These are phyloP conservation scores for Tachycineta bicolor DNA, from an alignment of 2,113 vertebrate species.

Conservation along the genomic window DNA sequence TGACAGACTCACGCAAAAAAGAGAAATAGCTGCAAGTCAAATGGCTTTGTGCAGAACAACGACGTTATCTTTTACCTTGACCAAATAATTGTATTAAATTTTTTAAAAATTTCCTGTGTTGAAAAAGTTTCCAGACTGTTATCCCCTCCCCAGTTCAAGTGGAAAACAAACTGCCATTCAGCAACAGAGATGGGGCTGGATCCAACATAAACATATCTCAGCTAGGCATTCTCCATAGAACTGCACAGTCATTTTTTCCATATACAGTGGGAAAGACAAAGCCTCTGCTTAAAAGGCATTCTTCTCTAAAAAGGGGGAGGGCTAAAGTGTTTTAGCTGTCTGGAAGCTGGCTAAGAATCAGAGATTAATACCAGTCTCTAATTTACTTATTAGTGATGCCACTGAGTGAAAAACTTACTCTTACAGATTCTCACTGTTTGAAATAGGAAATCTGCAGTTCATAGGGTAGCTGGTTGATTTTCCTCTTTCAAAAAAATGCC, in stretches of 20 bases:
- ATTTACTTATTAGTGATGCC: background rate
- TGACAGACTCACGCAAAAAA: background rate
- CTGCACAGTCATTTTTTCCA: slow-evolving; percentile 79
- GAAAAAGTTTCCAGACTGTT: slow-evolving; percentile 74
- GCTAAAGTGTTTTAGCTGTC: background rate
- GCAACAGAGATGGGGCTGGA: slow-evolving; percentile 74
- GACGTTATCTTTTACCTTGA: slow-evolving; percentile 40
- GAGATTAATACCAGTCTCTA: background rate
- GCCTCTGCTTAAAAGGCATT: slow-evolving; percentile 78
- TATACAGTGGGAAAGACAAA: slow-evolving; percentile 80
- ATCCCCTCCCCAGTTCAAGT: slow-evolving; percentile 62
- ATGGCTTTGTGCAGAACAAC: slow-evolving; percentile 1
- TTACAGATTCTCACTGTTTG: background rate
- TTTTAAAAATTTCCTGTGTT: slow-evolving; percentile 29
- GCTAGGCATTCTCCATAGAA: slow-evolving; percentile 73
- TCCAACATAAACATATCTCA: slow-evolving; percentile 80
- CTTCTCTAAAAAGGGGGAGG: slow-evolving; percentile 13
- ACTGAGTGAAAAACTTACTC: background rate
- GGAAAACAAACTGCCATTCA: slow-evolving; percentile 80
- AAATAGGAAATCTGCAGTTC: background rate
- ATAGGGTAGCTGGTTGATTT: background rate
- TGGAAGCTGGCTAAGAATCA: background rate
- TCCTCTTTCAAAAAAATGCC: background rate
- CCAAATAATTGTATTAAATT: slow-evolving; percentile 40
- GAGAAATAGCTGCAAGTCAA: background rate